A percentile compares a stretch with the other conserved stretches of the same genome.
phyloP scores from a whole-genome alignment of 1,140 invertebrate species.

The Cotesia glomerata region DNA sequence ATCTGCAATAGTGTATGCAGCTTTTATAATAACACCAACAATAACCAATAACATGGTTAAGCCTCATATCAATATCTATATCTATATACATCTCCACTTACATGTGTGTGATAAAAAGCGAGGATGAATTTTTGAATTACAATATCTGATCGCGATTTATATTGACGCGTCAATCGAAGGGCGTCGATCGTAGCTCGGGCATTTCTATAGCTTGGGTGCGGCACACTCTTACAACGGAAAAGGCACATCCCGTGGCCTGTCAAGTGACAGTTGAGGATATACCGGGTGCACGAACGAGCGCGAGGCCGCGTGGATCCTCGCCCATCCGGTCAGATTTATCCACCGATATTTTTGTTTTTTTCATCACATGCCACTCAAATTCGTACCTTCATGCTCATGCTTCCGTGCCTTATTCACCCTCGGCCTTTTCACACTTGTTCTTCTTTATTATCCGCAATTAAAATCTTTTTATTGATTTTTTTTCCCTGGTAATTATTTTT shows the following conservation, averaged over 20 bases:
- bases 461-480: too few relatives aligned
- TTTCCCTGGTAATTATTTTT: too few relatives aligned
- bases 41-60: too few relatives aligned
- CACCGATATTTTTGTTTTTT: conserved; percentile 1
- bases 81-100: too few relatives aligned
- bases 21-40: too few relatives aligned
- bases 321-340: conserved; percentile 37
- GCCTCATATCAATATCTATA: too few relatives aligned
- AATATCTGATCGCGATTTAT: conserved; percentile 33
- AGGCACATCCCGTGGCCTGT: conserved; percentile 39
- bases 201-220: conserved; percentile 36
- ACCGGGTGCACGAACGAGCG: conserved; percentile 34
- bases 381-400: neutral
- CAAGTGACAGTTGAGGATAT: conserved; percentile 39
- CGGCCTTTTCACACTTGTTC: neutral
- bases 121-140: conserved; percentile 10
- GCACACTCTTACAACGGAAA: conserved; percentile 37
- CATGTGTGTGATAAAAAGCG: neutral
- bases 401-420: neutral
- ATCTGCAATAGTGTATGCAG: neutral
- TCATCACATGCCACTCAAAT: conserved; percentile 14
- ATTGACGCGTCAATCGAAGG: conserved; percentile 23
- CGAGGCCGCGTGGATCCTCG: conserved; percentile 37
- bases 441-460: too few relatives aligned
- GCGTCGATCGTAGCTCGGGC: conserved; percentile 8